These are phyloP conservation scores for Anolis sagrei DNA, from an alignment of 2,113 vertebrate species.

Conservation along the genomic window DNA sequence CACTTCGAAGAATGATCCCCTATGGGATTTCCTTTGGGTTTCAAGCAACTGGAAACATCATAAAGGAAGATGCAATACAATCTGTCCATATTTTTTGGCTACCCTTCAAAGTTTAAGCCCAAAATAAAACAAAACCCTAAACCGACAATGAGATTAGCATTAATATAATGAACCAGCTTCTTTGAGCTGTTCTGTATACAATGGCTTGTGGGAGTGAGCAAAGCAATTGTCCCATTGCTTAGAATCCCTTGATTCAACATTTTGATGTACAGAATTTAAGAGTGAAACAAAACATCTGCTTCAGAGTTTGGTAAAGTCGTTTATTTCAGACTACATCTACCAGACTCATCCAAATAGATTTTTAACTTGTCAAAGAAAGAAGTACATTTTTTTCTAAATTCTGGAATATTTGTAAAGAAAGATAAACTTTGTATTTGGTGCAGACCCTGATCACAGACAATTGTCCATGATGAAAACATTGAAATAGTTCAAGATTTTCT, in stretches of 20 bases:
- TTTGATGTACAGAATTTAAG: not conserved
- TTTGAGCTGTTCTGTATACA: not conserved
- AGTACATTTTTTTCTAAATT: too few species aligned
- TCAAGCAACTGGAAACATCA: not conserved
- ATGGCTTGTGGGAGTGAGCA: not conserved
- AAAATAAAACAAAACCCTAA: not conserved
- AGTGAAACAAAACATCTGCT: not conserved
- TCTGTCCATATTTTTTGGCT: conserved; percentile 6
- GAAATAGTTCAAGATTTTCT: too few species aligned
- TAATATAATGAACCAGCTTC: not conserved
- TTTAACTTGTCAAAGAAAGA: too few species aligned
- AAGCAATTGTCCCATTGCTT: not conserved
- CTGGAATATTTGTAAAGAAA: too few species aligned
- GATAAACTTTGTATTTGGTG: too few species aligned
- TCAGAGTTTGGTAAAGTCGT: too few species aligned
- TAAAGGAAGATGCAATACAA: not conserved
- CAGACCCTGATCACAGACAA: too few species aligned
- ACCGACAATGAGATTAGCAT: not conserved
- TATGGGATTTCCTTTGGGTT: conserved; percentile 5
- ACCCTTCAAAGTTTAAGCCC: not conserved
- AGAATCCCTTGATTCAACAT: not conserved
- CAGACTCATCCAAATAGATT: too few species aligned
- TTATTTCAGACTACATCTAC: too few species aligned
- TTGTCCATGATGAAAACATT: too few species aligned
- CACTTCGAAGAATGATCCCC: conserved; percentile 14